phyloP scores from a whole-genome alignment of 2,797 vertebrate genomes.

The Manis crassicaudata region DNA sequence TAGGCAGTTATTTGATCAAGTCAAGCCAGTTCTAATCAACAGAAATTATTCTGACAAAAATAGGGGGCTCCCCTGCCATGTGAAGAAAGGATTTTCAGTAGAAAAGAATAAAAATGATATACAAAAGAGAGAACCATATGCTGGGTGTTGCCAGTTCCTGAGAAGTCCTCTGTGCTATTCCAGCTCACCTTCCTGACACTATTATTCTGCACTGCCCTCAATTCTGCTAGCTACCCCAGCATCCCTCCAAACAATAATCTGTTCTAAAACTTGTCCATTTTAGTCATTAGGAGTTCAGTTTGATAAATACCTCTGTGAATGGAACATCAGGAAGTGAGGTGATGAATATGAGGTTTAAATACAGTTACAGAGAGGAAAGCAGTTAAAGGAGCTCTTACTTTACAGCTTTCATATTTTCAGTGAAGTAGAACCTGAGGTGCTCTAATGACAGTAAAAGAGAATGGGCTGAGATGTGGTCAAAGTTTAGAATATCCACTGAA shows the following conservation, averaged over 20 bases:
- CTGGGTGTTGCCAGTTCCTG: not conserved
- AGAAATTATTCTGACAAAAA: conserved; percentile 29
- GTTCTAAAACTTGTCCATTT: not conserved
- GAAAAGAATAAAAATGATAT: not conserved
- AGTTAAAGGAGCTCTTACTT: not conserved
- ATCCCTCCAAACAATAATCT: not conserved
- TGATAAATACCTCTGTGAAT: not conserved
- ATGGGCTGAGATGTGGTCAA: not conserved
- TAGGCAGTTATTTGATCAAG: not conserved
- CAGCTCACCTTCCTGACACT: not conserved
- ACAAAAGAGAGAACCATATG: not conserved
- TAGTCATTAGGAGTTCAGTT: not conserved
- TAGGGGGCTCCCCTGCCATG: not conserved
- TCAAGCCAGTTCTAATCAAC: not conserved
- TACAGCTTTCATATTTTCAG: not conserved
- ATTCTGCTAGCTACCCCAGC: not conserved
- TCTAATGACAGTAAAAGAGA: not conserved
- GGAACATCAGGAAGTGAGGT: not conserved
- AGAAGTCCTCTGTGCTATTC: not conserved
- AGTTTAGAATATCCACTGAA: conserved; percentile 16
- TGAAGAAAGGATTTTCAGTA: not conserved
- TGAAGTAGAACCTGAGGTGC: not conserved
- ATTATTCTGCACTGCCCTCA: not conserved
- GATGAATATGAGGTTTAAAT: not conserved
- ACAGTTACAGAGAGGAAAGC: conserved; percentile 38